phyloP scores from a whole-genome alignment of 2,888 invertebrate species.

The Cheilosia pagana region DNA sequence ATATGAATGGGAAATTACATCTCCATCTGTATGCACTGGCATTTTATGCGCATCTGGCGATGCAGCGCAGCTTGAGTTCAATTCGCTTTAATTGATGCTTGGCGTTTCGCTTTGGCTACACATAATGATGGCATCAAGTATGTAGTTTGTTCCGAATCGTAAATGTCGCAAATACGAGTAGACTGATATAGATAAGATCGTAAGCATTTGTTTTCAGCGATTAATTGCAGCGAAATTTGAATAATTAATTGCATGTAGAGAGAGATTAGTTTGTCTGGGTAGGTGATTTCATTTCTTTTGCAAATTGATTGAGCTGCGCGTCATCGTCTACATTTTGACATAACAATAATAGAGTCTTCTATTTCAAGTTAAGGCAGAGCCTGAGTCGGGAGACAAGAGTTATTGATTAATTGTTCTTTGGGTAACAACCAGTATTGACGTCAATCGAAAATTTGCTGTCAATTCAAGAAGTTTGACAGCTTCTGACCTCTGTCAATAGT shows the following conservation, averaged over 20 bases:
- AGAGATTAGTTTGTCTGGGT: not conserved
- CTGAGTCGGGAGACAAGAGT: too few relatives aligned
- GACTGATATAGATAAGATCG: constrained; percentile 23
- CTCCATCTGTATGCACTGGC: constrained; percentile 40
- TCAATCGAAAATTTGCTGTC: too few relatives aligned
- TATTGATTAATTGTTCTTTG: too few relatives aligned
- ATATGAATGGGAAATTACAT: constrained; percentile 62
- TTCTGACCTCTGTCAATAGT: too few relatives aligned
- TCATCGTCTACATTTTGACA: not conserved
- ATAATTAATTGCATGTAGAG: constrained; percentile 30
- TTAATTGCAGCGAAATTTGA: constrained; percentile 39
- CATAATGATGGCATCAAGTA: constrained; percentile 57
- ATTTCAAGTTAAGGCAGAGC: too few relatives aligned
- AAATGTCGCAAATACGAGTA: constrained; percentile 14
- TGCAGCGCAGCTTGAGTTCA: constrained; percentile 48
- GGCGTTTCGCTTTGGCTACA: constrained; percentile 51
- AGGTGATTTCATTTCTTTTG: constrained; percentile 17
- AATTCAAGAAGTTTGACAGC: too few relatives aligned
- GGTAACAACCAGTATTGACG: too few relatives aligned
- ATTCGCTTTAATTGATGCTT: constrained; percentile 66
- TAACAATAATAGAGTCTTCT: too few relatives aligned
- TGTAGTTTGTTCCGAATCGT: constrained; percentile 40
- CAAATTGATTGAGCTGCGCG: not conserved
- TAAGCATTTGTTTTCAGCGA: constrained; percentile 11
- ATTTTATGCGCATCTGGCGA: constrained; percentile 40